Evolutionary conservation across 2,888 invertebrate species (phyloP).

Genomic region (Drosophila infuscata): DNA sequence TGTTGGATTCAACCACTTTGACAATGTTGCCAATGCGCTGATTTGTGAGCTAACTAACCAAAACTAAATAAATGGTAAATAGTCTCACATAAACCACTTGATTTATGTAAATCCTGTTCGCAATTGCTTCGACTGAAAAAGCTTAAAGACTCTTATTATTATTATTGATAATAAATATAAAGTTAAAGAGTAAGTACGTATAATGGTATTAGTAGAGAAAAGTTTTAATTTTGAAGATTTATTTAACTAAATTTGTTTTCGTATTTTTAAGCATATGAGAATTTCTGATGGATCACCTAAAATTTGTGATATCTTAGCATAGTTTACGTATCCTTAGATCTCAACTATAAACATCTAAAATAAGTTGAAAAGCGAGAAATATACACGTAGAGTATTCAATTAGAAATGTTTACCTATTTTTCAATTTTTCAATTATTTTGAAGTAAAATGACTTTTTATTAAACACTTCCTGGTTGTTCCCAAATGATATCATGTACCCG

Average conservation of each 20-base stretch:
- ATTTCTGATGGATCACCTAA: background rate
- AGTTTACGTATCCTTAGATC: background rate
- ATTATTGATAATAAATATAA: background rate
- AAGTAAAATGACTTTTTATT: background rate
- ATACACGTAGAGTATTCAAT: background rate
- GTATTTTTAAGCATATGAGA: background rate
- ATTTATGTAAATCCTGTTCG: constrained; percentile 71
- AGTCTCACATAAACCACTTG: constrained; percentile 31
- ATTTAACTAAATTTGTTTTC: background rate
- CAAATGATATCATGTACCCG: background rate
- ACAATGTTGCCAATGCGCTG: constrained; percentile 55
- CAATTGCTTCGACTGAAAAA: background rate
- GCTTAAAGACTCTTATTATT: background rate
- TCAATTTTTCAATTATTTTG: background rate
- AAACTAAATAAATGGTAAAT: constrained; percentile 33
- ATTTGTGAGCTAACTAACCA: constrained; percentile 49
- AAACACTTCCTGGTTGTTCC: constrained; percentile 10
- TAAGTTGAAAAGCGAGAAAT: background rate
- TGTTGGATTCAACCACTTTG: constrained; percentile 25
- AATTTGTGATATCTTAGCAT: background rate
- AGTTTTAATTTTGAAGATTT: background rate
- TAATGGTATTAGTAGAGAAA: background rate
- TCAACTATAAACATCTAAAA: background rate
- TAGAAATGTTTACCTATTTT: background rate
- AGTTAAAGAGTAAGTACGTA: background rate